Conservation (phyloP, 2,797 vertebrate species). For the Tenualosa thibaudeaui region DNA sequence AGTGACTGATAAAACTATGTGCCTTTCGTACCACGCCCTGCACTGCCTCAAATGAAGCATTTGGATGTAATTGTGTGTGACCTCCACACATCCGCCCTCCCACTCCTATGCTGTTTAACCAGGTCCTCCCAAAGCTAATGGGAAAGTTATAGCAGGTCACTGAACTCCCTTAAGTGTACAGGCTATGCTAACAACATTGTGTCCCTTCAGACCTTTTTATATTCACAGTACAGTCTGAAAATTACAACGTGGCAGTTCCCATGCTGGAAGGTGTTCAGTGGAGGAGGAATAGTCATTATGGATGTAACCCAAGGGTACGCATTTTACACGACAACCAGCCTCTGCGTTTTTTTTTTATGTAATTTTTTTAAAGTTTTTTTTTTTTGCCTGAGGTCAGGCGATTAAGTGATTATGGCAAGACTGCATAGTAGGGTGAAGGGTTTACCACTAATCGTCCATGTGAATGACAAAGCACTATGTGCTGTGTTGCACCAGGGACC, state of each 20-base stretch:
- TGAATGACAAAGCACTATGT: constrained; percentile 25
- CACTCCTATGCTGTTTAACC: background rate
- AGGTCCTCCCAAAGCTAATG: background rate
- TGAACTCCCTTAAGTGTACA: background rate
- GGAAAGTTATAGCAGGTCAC: background rate
- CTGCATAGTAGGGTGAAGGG: constrained; percentile 6
- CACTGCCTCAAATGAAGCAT: background rate
- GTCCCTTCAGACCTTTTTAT: background rate
- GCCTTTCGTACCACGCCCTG: background rate
- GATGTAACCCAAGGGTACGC: background rate
- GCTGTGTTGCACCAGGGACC: constrained; percentile 31
- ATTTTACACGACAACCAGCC: background rate
- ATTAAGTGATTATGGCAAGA: constrained; percentile 30
- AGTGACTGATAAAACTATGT: background rate
- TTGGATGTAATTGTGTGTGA: constrained; percentile 2
- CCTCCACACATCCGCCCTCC: background rate
- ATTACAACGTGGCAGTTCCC: background rate
- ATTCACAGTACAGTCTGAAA: constrained; percentile 18
- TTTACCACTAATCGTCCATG: constrained; percentile 32
- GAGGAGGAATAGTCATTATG: background rate
- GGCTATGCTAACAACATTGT: background rate
- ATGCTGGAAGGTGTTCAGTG: background rate
- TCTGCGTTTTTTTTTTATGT: too few relatives aligned
- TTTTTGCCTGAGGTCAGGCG: constrained; percentile 22
- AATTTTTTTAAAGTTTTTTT: background rate